Conservation (phyloP, 2,888 invertebrate genomes). For the Alsophila aescularia region DNA sequence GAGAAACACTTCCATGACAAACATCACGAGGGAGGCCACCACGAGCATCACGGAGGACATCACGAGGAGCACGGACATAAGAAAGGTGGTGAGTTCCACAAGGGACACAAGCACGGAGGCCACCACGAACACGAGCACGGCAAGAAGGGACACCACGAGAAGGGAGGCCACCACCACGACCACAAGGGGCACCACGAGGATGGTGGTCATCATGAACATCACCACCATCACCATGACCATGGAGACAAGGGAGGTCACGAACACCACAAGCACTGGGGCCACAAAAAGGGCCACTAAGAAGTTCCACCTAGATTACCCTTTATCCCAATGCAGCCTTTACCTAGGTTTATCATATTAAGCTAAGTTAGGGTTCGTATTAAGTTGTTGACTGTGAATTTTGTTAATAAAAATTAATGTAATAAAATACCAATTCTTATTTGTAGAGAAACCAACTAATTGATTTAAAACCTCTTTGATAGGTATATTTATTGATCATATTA, state of each 20-base stretch:
- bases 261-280: constrained; percentile 92
- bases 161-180: constrained; percentile 92
- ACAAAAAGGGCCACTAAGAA: constrained; percentile 82
- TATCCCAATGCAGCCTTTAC: constrained; percentile 55
- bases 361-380: constrained; percentile 53
- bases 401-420: constrained; percentile 53
- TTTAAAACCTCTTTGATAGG: not conserved
- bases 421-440: constrained; percentile 12
- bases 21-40: constrained; percentile 91
- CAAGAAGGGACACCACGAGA: constrained; percentile 92
- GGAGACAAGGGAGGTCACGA: constrained; percentile 93
- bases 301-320: constrained; percentile 38
- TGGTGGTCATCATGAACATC: constrained; percentile 91
- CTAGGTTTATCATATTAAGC: constrained; percentile 65
- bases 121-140: constrained; percentile 92
- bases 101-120: constrained; percentile 90
- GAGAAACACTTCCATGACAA: constrained; percentile 94
- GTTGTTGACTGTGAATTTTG: constrained; percentile 72
- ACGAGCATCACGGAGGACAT: constrained; percentile 91
- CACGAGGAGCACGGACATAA: constrained; percentile 92
- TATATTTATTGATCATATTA: not conserved
- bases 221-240: constrained; percentile 89
- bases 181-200: constrained; percentile 92
- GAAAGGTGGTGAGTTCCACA: constrained; percentile 92
- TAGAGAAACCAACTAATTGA: not conserved